Base-by-base conservation (phyloP, 2,797 vertebrate species). In the Myripristis jacobus region DNA sequence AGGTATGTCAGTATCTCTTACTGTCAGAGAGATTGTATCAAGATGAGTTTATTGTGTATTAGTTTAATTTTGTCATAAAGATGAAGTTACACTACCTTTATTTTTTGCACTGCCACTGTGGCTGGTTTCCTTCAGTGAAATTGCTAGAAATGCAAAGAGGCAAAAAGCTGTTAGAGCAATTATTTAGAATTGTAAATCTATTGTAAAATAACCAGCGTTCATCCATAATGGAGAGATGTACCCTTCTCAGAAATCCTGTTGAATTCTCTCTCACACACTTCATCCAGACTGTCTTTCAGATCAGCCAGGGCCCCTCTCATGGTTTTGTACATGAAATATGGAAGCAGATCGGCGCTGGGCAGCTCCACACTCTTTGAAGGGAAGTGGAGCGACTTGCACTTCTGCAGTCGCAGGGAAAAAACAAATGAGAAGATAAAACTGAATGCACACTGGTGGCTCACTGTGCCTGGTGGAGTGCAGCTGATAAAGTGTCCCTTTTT, bases 161-260 rank as follows among this genome's bases (percentile, higher is more conserved):
- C 18, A 64, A 63, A 7, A 19, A 1, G 2, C 1, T 41, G 12
- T 24, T 24, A 16, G 5, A 31, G n/a, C n/a, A n/a, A n/a, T n/a
- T n/a, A n/a, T 62, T 71, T 24, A 22, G 0, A 1, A 5, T 51
- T 52, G 0, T 46, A 2, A 19, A 63, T 52, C 5, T 61, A 46
- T 8, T 31, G 8, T 1, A 53, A 27, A 66, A 21, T 43, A 2
- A 18, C 1, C 34, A 58, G 8, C 11, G 6, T 24, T 51, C 22
- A 52, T 18, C 11, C 12, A 7, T 2, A 8, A 8, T 34, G 4
- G 55, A 6, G 22, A 21, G 2, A 31, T 46, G 0, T 48, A 92
- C 94, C 91, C 52, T 92, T 91, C n/a, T 93, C 91, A 0, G 91
- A 90, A 59, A 95, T 85, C 70, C 80, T 87, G 55, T 25, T 50